Percentiles rank a stretch among this genome's conserved stretches.
Conservation (phyloP, 2,113 vertebrate species). For the Glareola pratincola region DNA sequence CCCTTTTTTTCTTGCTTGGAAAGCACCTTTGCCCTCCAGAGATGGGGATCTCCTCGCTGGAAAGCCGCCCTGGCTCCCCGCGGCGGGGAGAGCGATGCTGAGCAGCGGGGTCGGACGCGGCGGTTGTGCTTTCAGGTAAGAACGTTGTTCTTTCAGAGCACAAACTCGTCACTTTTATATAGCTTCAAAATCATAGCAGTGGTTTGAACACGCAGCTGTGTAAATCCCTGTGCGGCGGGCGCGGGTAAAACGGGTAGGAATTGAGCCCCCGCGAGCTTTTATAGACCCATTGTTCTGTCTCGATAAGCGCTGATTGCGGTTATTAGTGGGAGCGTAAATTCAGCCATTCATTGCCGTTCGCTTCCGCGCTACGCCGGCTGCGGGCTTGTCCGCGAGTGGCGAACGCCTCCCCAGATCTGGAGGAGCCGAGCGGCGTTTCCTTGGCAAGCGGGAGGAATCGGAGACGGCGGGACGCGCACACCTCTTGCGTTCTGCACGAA, state of each 20-base stretch:
- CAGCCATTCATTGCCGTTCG: accelerated
- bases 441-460: neutral
- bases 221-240: neutral
- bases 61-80: neutral
- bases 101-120: neutral
- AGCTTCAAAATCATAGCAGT: too few relatives aligned
- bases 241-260: neutral
- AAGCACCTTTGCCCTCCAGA: neutral
- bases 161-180: too few relatives aligned
- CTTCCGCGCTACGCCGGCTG: neutral
- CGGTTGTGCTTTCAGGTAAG: neutral
- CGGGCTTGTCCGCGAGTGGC: accelerated
- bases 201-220: accelerated
- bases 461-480: neutral
- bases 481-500: neutral
- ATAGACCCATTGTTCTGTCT: neutral
- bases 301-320: neutral
- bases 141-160: accelerated
- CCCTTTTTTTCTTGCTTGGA: neutral
- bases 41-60: neutral
- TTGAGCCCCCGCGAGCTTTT: neutral
- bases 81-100: neutral
- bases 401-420: neutral
- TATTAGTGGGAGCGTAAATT: neutral
- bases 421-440: neutral